Evolutionary conservation across 2,888 invertebrate genomes (phyloP), one percentile per base, ranked within the genome.

Genomic region (Melitaea athalia): DNA sequence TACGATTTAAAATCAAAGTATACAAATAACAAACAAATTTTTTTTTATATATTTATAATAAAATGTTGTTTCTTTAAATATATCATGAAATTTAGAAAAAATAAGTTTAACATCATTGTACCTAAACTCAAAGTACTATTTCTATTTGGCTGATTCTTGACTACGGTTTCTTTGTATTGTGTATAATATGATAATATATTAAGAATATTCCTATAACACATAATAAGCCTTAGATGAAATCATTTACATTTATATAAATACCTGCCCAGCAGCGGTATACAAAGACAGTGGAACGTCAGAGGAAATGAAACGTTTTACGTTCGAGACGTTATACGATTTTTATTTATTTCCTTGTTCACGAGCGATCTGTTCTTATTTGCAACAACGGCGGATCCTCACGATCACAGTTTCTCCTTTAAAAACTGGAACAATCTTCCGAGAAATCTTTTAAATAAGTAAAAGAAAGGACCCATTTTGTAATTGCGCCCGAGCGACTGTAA

Each of bases 391-490:
- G n/a, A 31, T 62, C 68, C 70, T 71, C 63, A 65, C 70, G 63
- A 60, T 68, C 63, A 69, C 69, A 69, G 66, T 71, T 69, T 71
- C 61, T 59, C 57, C 42, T 61, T 49, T 61, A 52, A 57, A 69
- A 63, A 52, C 59, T 61, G 61, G 67, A 59, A 59, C 50, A 49
- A 72, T 67, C 63, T 62, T 68, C 42, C 59, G 31, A 61, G 52
- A 63, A 63, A 63, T 68, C 62, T 72, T 73, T 69, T 73, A 73
- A 75, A 74, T 69, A 72, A 71, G 68, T 68, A 64, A 68, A 73
- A 67, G 71, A 68, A 73, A 70, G 69, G 50, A 68, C 63, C 73
- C 73, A 73, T 74, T 74, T 69, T 71, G 74, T 75, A 74, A 75
- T 75, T 75, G 75, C 66, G 66, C 74, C 63, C 71, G 72, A 64